Evolutionary conservation across 2,797 vertebrate species (phyloP).

Genomic region (Gallinago stenura): DNA sequence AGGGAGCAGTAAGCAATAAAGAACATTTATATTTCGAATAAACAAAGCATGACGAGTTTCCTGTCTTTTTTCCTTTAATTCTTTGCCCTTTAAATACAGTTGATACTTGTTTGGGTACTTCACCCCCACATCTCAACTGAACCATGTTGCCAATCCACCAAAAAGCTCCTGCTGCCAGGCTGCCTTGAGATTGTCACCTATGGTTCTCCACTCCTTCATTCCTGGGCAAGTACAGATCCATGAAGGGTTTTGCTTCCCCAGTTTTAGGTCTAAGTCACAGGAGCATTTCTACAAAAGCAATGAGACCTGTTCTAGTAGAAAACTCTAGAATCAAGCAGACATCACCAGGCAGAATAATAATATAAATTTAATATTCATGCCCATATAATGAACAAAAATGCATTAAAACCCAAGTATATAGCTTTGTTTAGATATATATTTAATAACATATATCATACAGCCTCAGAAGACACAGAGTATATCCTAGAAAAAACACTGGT

Average conservation of each 20-base stretch:
- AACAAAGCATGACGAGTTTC: not conserved
- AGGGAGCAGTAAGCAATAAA: not conserved
- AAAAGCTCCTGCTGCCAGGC: not conserved
- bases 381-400: not conserved
- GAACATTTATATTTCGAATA: not conserved
- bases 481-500: not conserved
- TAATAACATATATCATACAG: not conserved
- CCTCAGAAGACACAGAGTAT: not conserved
- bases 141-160: not conserved
- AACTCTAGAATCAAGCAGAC: not conserved
- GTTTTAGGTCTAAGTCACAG: not conserved
- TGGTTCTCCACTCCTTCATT: fast-evolving
- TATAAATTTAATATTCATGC: not conserved
- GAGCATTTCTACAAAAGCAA: not conserved
- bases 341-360: not conserved
- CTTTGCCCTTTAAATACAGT: not conserved
- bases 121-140: not conserved
- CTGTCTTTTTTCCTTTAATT: not conserved
- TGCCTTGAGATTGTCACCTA: not conserved
- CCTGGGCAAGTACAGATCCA: not conserved
- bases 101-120: not conserved
- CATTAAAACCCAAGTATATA: not conserved
- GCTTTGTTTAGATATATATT: not conserved
- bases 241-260: not conserved
- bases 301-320: not conserved